phyloP scores from a whole-genome alignment of 2,888 invertebrate genomes.

The Chrysomela aeneicollis region DNA sequence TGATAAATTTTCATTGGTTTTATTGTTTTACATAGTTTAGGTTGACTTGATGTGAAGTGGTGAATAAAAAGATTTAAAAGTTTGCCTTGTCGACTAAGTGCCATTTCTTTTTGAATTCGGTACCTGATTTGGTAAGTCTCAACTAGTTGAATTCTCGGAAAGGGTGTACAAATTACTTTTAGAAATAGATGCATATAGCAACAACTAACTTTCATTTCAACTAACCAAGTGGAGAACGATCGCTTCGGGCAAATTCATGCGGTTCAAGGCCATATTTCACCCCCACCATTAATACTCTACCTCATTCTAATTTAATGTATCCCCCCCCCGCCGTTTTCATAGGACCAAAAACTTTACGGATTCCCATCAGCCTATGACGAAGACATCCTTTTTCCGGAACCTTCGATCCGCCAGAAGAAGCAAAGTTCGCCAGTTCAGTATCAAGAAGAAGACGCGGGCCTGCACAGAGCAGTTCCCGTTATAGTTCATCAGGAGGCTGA shows the following conservation, averaged over 20 bases:
- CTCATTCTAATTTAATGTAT: neutral
- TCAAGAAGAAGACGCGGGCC: constrained; percentile 24
- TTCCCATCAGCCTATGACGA: constrained; percentile 15
- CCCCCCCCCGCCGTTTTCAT: neutral
- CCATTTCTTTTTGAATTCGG: too few relatives aligned
- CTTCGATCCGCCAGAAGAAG: too few relatives aligned
- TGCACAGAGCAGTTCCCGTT: constrained; percentile 38
- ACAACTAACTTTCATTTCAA: neutral
- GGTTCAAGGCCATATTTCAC: neutral
- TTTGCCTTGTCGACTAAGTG: neutral
- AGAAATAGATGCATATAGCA: neutral
- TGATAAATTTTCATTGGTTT: constrained; percentile 30
- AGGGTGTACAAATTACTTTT: neutral
- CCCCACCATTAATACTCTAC: neutral
- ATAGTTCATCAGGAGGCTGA: constrained; percentile 26
- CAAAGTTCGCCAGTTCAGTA: neutral
- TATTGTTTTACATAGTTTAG: constrained; percentile 13
- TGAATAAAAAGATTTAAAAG: constrained; percentile 27
- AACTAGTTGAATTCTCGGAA: neutral
- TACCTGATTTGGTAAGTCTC: neutral
- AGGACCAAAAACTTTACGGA: neutral
- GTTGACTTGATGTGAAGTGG: constrained; percentile 50
- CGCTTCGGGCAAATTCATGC: neutral
- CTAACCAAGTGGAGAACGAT: neutral
- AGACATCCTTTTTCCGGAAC: too few relatives aligned